Evolutionary conservation across 2,797 vertebrate genomes (phyloP).

Genomic region (Manis crassicaudata): DNA sequence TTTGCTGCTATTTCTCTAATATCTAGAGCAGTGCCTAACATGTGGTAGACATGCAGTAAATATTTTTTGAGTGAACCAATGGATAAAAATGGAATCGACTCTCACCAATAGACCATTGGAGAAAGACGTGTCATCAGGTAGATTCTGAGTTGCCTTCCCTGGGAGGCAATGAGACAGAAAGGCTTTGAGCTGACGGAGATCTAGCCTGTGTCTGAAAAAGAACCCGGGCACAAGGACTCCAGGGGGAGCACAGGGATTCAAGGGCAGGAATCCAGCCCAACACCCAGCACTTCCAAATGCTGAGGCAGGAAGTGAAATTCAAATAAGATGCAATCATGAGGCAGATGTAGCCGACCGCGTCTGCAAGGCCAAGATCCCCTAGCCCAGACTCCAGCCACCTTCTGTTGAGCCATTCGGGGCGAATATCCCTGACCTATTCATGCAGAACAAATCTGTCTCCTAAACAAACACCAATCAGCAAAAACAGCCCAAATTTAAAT

Average conservation of each 20-base stretch:
- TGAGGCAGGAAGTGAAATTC: slow-evolving; percentile 82
- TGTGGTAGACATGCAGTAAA: background rate
- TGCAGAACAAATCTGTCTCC: slow-evolving; percentile 83
- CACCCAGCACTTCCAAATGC: slow-evolving; percentile 80
- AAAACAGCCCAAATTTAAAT: slow-evolving; percentile 75
- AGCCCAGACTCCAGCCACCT: slow-evolving; percentile 77
- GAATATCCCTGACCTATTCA: slow-evolving; percentile 79
- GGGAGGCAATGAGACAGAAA: background rate
- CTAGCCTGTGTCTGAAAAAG: background rate
- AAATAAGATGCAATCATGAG: slow-evolving; percentile 82
- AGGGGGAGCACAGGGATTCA: slow-evolving; percentile 77
- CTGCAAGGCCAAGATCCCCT: slow-evolving; percentile 75
- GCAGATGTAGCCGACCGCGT: slow-evolving; percentile 74
- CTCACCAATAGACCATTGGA: no score
- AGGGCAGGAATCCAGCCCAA: slow-evolving; percentile 80
- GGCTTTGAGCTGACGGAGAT: background rate
- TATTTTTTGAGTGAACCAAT: background rate
- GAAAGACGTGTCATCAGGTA: background rate
- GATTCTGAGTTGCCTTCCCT: background rate
- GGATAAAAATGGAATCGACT: background rate
- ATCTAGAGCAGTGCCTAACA: background rate
- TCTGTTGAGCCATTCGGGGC: slow-evolving; percentile 78
- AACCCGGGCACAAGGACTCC: slow-evolving; percentile 67
- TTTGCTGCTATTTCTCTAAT: no score
- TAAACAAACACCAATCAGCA: slow-evolving; percentile 82